Evolutionary conservation across 2,888 invertebrate species (phyloP), one percentile per base, ranked within the genome.

Genomic region (Augiades crinisus): DNA sequence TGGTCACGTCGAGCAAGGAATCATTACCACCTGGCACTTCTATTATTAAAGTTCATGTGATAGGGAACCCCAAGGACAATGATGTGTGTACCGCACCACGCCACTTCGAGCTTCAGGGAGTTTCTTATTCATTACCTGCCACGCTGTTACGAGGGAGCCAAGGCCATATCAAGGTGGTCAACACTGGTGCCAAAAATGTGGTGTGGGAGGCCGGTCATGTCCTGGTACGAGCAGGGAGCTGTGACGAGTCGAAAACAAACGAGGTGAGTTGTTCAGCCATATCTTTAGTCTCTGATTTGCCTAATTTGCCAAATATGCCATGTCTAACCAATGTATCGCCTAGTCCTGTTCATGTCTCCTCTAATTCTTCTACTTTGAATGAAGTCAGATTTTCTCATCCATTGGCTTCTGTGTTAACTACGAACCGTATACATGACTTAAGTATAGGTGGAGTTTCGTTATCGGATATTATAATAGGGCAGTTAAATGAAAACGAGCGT

Each of bases 111-210:
- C 34, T 67, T 0, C 44, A 51, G 5, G 63, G 58, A 0, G 49
- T 58, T 0, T 50, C 65, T 24, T 65, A 62, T 50, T 57, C 61
- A 0, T 5, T 65, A 0, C 63, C 65, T 0, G 62, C 62, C 2
- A 63, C 63, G 0, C 30, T 65, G n/a, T 58, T 67, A 0, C 55
- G 62, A 1, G 64, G 64, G 12, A 4, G 12, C 1, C 41, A 27
- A 1, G 64, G 64, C 1, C 60, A 58, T 55, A 47, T 65, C 14
- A 67, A 65, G 40, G 55, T 64, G 6, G 19, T 61, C 47, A 64
- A 65, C 58, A 56, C 44, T 5, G 60, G 59, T 0, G 16, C 13
- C 13, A 13, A 53, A 19, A n/a, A 50, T 21, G 17, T 59, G 19
- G 14, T 4, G 3, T 59, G 61, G 61, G 5, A 30, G 6, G 6